Evolutionary conservation across 2,113 vertebrate species (phyloP), one percentile per base, ranked within the genome.

Genomic region (Columba livia): DNA sequence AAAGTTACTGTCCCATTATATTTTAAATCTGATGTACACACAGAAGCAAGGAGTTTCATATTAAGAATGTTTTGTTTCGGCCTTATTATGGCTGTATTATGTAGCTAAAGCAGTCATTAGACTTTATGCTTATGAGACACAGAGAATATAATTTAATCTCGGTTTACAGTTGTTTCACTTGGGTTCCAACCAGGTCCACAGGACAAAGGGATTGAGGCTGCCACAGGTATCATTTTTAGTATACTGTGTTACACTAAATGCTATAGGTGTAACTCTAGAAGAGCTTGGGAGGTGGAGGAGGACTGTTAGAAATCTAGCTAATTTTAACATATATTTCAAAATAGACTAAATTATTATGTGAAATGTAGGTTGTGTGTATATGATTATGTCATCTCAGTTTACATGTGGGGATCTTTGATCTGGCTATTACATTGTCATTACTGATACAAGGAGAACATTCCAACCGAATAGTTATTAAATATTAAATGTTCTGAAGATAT

Each of bases 401-500:
- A 66, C 13, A 5, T 64, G 31, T 83, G 60, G 11, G 21, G 36
- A 51, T 70, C 67, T 89, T 95, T 88, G 61, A 75, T 93, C 53
- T 69, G 82, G 32, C 88, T 79, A 66, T 75, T 93, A 60, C 10
- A n/a, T 64, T 79, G 56, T 67, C 69, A 28, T 88, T 92, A 58
- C 61, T 81, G 58, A 54, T 77, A 83, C 18, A 79, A 79, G 47
- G 60, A 82, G 65, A 83, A 61, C 28, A n/a, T 93, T 87, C 67
- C 73, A 93, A 28, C 79, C 57, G 58, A 86, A 75, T 54, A 75
- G 66, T 92, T 90, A 95, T 62, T 94, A 92, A 96, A 86, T 94
- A 94, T 90, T 93, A 92, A 94, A 77, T 75, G 75, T 94, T 94
- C 69, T 60, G 70, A 88, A 85, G 58, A 77, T 90, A 94, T 64